Evolutionary conservation across 2,113 vertebrate genomes (phyloP).

Genomic region (Piaya cayana): DNA sequence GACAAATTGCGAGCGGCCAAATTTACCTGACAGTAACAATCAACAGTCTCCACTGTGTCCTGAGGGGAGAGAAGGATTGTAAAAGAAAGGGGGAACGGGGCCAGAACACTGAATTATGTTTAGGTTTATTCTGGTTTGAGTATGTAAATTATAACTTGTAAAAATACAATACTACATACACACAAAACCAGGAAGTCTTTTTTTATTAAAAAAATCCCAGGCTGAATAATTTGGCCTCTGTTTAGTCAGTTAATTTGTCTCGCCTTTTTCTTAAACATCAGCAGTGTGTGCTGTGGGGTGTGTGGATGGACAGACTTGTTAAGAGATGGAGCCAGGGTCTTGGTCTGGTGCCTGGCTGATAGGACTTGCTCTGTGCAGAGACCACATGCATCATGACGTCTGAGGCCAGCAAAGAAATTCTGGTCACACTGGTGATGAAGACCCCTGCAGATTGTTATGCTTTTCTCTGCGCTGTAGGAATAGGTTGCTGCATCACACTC

Average conservation of each 20-base stretch:
- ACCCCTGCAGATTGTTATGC: not conserved
- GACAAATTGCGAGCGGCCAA: not conserved
- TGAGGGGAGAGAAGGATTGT: not conserved
- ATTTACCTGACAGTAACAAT: not conserved
- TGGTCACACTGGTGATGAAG: not conserved
- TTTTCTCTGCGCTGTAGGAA: not conserved
- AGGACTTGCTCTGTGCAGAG: not conserved
- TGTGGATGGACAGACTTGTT: not conserved
- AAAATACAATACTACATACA: constrained; percentile 32
- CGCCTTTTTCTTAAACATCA: not conserved
- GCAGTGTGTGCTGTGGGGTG: not conserved
- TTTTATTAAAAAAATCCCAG: not conserved
- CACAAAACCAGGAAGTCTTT: not conserved
- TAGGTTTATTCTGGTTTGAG: constrained; percentile 6
- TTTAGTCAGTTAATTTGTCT: constrained; percentile 14
- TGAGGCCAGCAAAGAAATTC: not conserved
- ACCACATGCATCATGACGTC: not conserved
- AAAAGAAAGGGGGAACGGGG: not conserved
- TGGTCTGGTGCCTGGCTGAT: not conserved
- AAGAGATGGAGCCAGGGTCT: not conserved
- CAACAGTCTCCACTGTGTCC: not conserved
- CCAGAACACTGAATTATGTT: not conserved
- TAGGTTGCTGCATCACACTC: not conserved
- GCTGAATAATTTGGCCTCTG: constrained; percentile 17
- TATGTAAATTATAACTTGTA: constrained; percentile 12